phyloP scores from a whole-genome alignment of 2,113 vertebrate genomes.

The Siphamia tubifer region DNA sequence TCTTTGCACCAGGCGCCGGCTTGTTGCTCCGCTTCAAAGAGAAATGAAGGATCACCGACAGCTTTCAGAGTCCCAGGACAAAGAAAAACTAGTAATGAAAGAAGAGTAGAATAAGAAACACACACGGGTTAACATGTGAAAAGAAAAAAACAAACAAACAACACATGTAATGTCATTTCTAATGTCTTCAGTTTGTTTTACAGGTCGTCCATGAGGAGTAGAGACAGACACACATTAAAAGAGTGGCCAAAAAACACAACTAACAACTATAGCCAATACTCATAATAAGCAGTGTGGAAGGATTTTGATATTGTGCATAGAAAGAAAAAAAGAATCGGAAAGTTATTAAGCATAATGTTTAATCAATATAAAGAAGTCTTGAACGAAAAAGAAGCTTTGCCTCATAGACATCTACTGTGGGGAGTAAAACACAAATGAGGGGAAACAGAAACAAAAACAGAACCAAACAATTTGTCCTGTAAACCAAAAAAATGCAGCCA shows the following conservation, averaged over 20 bases:
- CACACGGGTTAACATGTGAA: conserved; percentile 54
- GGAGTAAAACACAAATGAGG: conserved; percentile 73
- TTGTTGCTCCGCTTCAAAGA: conserved; percentile 98
- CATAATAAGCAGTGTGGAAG: conserved; percentile 61
- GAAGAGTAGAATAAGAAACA: conserved; percentile 86
- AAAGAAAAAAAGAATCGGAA: conserved; percentile 73
- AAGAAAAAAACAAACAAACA: conserved; percentile 10
- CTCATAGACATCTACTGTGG: conserved; percentile 74
- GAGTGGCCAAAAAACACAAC: conserved; percentile 71
- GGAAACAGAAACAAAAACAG: conserved; percentile 63
- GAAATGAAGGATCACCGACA: conserved; percentile 95
- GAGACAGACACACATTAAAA: conserved; percentile 68
- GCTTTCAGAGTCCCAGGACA: conserved; percentile 99
- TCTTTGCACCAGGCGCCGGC: conserved; percentile 99
- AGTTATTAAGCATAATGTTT: conserved; percentile 69
- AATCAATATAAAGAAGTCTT: conserved; percentile 58
- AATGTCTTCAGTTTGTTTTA: conserved; percentile 67
- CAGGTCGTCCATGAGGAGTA: conserved; percentile 72
- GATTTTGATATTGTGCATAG: conserved; percentile 73
- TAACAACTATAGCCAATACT: conserved; percentile 74
- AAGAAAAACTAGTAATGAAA: conserved; percentile 97
- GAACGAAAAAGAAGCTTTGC: conserved; percentile 76
- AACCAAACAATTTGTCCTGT: conserved; percentile 76
- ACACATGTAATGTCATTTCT: conserved; percentile 33
- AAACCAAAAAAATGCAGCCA: conserved; percentile 75